Conservation (phyloP, 2,888 invertebrate species). For the Cecidostiba fungosa region DNA sequence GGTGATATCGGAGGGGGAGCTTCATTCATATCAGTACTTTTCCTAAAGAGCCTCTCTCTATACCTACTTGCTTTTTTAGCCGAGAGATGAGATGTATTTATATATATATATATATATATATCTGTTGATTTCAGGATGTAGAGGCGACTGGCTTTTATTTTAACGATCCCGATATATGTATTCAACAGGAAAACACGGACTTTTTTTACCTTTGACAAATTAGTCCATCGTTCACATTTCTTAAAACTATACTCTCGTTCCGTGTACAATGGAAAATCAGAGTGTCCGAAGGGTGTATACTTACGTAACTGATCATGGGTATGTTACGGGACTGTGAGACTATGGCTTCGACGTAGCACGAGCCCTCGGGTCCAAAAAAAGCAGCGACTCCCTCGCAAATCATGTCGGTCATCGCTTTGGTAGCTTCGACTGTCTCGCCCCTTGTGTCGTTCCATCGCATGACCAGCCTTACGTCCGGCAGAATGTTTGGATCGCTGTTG, state of each 20-base stretch:
- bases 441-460: constrained; percentile 92
- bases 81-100: neutral
- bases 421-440: constrained; percentile 92
- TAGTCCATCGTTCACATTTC: neutral
- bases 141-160: neutral
- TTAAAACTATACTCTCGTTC: too few relatives aligned
- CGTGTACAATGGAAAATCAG: too few relatives aligned
- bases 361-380: constrained; percentile 97
- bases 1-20: neutral
- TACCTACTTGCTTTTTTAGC: neutral
- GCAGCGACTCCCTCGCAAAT: constrained; percentile 94
- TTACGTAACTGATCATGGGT: constrained; percentile 98
- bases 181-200: too few relatives aligned
- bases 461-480: constrained; percentile 88
- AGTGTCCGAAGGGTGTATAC: constrained; percentile 78
- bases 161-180: neutral
- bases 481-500: constrained; percentile 85
- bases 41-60: neutral
- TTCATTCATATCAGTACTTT: neutral
- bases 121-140: neutral
- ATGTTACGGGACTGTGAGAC: constrained; percentile 96
- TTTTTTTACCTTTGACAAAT: too few relatives aligned
- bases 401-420: constrained; percentile 93
- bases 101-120: too few relatives aligned
- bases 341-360: constrained; percentile 96